phyloP scores from a whole-genome alignment of 2,888 invertebrate species.

The Trissolcus brochymenae region DNA sequence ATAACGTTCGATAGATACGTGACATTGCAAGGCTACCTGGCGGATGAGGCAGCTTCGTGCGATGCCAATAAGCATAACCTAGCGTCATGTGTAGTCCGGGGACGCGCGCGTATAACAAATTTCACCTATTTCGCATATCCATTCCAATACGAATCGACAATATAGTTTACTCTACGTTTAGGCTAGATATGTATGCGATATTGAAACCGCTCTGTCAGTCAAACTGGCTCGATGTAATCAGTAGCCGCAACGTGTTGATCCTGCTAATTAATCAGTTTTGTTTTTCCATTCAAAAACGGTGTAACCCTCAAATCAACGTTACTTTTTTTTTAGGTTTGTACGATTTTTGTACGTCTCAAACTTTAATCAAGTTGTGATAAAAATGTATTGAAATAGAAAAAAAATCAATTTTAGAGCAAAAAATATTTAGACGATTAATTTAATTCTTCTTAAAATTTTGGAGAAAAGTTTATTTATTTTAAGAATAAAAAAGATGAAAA shows the following conservation, averaged over 20 bases:
- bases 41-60: constrained; percentile 17
- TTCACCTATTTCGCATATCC: constrained; percentile 56
- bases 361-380: too few relatives aligned
- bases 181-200: constrained; percentile 21
- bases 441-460: too few relatives aligned
- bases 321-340: too few relatives aligned
- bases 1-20: constrained; percentile 55
- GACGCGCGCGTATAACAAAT: constrained; percentile 58
- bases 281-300: not conserved
- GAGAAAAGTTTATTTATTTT: too few relatives aligned
- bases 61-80: constrained; percentile 55
- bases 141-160: constrained; percentile 47
- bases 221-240: constrained; percentile 21
- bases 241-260: constrained; percentile 1
- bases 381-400: too few relatives aligned
- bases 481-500: too few relatives aligned
- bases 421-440: too few relatives aligned
- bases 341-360: too few relatives aligned
- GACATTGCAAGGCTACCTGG: constrained; percentile 55
- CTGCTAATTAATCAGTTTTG: constrained; percentile 9
- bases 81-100: constrained; percentile 42
- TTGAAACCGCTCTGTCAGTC: constrained; percentile 18
- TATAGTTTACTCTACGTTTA: constrained; percentile 51
- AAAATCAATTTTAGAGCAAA: too few relatives aligned
- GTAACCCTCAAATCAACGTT: too few relatives aligned